Evolutionary conservation across 23 tunicate species (phyloP).

Genomic region (Botrylloides violaceus): DNA sequence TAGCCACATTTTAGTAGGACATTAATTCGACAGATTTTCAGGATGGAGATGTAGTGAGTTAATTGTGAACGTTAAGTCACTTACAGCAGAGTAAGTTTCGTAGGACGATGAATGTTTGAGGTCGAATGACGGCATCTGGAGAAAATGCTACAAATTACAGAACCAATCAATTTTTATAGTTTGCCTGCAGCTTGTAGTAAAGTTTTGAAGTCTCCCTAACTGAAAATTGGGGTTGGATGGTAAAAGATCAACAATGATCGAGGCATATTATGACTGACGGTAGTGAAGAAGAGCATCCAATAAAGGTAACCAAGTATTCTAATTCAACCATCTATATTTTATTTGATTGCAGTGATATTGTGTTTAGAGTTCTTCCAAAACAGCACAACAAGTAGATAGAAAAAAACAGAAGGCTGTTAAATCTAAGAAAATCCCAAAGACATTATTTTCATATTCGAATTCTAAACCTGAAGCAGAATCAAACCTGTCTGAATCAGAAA

Average conservation of each 20-base stretch:
- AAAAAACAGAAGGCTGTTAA: background rate
- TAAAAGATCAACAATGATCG: background rate
- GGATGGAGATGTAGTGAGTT: too few species aligned
- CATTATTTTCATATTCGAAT: background rate
- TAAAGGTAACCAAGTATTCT: background rate
- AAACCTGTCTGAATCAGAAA: too few species aligned
- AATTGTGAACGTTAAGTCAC: too few species aligned
- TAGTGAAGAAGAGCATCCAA: background rate
- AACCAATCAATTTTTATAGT: too few species aligned
- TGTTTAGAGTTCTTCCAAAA: background rate
- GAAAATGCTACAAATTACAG: too few species aligned
- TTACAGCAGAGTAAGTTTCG: too few species aligned
- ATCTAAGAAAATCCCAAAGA: background rate
- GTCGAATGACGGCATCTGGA: too few species aligned
- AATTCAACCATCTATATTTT: too few species aligned
- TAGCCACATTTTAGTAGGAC: too few species aligned
- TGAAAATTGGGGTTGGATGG: background rate
- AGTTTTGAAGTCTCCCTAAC: background rate
- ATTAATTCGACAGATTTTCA: too few species aligned
- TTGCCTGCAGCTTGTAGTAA: too few species aligned
- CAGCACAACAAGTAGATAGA: background rate
- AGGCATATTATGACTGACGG: slow-evolving; percentile 20
- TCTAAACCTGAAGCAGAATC: background rate
- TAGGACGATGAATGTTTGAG: too few species aligned
- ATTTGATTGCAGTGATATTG: background rate